These are phyloP conservation scores for Tonatia bakeri DNA, from an alignment of 2,113 vertebrate genomes.

Conservation along the genomic window DNA sequence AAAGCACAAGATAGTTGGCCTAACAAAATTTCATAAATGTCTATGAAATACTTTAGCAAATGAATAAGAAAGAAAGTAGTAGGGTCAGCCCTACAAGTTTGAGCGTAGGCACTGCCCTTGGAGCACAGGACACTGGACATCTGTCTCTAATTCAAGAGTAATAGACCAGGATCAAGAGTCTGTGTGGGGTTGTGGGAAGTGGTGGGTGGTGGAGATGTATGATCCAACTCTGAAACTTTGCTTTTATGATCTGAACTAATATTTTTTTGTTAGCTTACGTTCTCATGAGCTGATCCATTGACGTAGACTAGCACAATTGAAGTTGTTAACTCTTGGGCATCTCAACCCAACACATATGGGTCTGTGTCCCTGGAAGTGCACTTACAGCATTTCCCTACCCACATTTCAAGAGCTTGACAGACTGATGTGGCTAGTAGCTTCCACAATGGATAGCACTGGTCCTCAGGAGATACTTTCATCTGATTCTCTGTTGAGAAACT, in stretches of 20 bases:
- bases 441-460: neutral
- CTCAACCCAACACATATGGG: no score
- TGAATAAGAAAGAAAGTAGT: neutral
- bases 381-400: accelerated
- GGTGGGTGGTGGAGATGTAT: neutral
- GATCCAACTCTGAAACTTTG: neutral
- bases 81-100: neutral
- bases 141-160: neutral
- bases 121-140: no score
- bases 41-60: neutral
- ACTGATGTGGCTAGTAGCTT: no score
- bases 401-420: neutral
- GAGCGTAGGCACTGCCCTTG: neutral
- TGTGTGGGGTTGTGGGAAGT: neutral
- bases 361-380: neutral
- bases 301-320: neutral
- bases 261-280: no score
- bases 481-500: neutral
- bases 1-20: neutral
- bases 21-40: neutral
- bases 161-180: neutral
- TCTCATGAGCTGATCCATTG: neutral
- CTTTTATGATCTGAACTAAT: neutral
- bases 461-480: neutral
- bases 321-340: neutral